Evolutionary conservation across 2,113 vertebrate genomes (phyloP), one percentile per base, ranked within the genome.

Genomic region (Malurus melanocephalus): DNA sequence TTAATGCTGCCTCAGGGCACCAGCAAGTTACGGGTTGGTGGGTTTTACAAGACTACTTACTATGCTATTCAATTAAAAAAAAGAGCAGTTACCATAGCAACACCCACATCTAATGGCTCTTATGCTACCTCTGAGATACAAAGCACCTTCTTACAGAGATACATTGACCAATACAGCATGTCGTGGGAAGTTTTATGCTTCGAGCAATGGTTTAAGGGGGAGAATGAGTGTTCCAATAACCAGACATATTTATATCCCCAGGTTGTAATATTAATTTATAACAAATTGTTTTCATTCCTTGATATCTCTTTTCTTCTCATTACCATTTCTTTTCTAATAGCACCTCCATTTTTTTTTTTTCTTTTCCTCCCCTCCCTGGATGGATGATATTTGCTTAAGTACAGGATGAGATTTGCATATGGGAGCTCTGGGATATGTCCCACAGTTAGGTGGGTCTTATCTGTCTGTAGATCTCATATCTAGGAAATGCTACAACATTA

Each of bases 11-110:
- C 95, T 97, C 91, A 72, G 92, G 95, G 94, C 94, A 95, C 78
- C 77, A 92, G 92, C 93, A 97, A 97, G 96, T 97, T 97, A 96
- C 94, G 96, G 96, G 93, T 97, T 98, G 96, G 96, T 97, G 95
- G 96, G 95, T 97, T 97, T 97, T 97, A 97, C 96, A 97, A 97
- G 97, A 97, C 95, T 96, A 97, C 95, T 97, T 97, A 96, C 96
- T 96, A 96, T 96, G 96, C 96, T 97, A 96, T 97, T 97, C 95
- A 96, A 96, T 97, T 97, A 94, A 93, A 96, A 96, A 93, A 95
- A 88, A 94, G 95, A 94, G 89, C 92, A 88, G 97, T 98, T 97
- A 90, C 97, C 95, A 97, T 97, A 96, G 97, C 95, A 97, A 98
- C 97, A 88, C 90, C 91, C 95, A 95, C 95, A 95, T 97, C 96